These are phyloP conservation scores for Ardeotis arabs DNA, from an alignment of 2,113 vertebrate genomes.

Conservation along the genomic window DNA sequence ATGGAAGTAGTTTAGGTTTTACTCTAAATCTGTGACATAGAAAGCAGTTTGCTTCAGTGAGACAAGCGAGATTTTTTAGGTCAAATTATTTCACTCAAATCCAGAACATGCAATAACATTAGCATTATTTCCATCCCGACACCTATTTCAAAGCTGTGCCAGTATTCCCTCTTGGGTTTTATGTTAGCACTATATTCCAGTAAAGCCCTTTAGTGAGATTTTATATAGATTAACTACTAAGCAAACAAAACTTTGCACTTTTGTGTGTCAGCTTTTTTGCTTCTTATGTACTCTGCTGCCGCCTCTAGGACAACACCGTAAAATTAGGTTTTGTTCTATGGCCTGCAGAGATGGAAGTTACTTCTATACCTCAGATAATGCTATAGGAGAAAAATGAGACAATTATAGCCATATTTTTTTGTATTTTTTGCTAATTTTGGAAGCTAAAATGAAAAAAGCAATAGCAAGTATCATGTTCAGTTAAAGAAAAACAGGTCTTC, in stretches of 20 bases:
- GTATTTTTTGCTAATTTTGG: not conserved
- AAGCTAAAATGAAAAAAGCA: not conserved
- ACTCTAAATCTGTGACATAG: slow-evolving; percentile 2
- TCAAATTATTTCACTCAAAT: slow-evolving; percentile 37
- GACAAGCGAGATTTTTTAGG: slow-evolving; percentile 39
- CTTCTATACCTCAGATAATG: not conserved
- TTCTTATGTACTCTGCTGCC: slow-evolving; percentile 78
- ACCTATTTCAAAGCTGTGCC: not conserved
- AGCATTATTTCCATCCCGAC: slow-evolving; percentile 3
- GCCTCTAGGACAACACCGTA: slow-evolving; percentile 72
- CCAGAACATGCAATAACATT: slow-evolving; percentile 44
- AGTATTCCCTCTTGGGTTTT: slow-evolving; percentile 37
- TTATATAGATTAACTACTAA: slow-evolving; percentile 62
- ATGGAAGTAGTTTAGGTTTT: slow-evolving; percentile 49
- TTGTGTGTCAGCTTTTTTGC: slow-evolving; percentile 20
- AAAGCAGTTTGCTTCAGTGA: slow-evolving; percentile 16
- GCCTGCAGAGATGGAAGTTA: not conserved
- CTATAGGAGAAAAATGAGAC: not conserved
- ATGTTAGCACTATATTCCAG: slow-evolving; percentile 25
- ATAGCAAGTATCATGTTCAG: not conserved
- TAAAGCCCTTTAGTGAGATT: slow-evolving; percentile 36
- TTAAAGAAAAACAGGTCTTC: not conserved
- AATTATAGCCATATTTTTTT: not conserved
- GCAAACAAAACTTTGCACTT: slow-evolving; percentile 60
- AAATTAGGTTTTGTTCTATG: slow-evolving; percentile 31